A percentile compares a stretch with the other conserved stretches of the same genome.
These are phyloP conservation scores for Sinotaia quadrata DNA, from an alignment of 2,888 invertebrate species.

Conservation along the genomic window DNA sequence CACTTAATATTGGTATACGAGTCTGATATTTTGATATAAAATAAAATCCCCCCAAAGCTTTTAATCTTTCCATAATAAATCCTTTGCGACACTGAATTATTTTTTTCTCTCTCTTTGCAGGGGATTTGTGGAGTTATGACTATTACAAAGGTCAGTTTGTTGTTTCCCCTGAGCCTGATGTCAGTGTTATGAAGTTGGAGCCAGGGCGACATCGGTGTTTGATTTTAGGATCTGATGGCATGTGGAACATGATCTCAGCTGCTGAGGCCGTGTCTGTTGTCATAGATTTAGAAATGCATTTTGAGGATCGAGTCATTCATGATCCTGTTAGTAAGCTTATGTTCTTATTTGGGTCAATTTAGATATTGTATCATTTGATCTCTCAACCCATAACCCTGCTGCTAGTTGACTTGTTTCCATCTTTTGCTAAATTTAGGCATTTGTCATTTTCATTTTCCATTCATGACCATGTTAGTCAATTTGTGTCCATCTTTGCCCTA, in stretches of 20 bases:
- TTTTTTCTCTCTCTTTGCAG: too few relatives aligned
- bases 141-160: constrained; percentile 90
- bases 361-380: neutral
- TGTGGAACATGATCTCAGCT: constrained; percentile 95
- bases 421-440: neutral
- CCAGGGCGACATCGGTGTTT: constrained; percentile 81
- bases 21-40: too few relatives aligned
- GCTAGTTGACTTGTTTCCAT: too few relatives aligned
- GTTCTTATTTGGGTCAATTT: too few relatives aligned
- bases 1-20: too few relatives aligned
- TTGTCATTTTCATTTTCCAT: too few relatives aligned
- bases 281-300: constrained; percentile 60
- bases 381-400: too few relatives aligned
- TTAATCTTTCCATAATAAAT: too few relatives aligned
- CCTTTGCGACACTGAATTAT: too few relatives aligned
- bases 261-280: constrained; percentile 88
- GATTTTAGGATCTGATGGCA: constrained; percentile 95
- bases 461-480: too few relatives aligned
- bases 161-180: constrained; percentile 98
- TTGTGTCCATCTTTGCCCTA: too few relatives aligned
- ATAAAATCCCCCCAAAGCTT: too few relatives aligned
- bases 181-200: constrained; percentile 87
- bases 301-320: constrained; percentile 62
- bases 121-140: constrained; percentile 98
- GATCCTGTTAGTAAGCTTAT: constrained; percentile 55